Base-by-base conservation (phyloP, 1,140 invertebrate species). In the Achroia grisella region DNA sequence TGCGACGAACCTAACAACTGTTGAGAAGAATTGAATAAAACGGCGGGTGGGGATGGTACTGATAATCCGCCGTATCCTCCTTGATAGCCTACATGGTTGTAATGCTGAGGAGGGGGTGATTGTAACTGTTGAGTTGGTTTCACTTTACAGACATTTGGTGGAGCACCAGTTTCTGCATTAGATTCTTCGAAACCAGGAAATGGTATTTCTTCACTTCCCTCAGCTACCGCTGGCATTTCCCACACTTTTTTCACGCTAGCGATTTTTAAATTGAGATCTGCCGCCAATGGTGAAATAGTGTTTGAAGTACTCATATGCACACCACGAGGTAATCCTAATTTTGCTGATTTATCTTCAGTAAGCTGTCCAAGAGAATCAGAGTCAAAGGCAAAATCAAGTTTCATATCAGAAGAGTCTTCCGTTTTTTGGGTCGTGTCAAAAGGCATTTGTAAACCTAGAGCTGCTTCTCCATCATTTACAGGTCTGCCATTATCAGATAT, bases 231-330 rank as follows among this genome's bases (percentile, higher is more conserved):
- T 31, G 89, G 89, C 71, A 88, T 91, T 61, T 94, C 93, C 93
- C 93, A 95, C 34, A 94, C 94, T 78, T 95, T 97, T 81, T 97
- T 97, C 3, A 97, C 96, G 41, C 95, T 96, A 5, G 94, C 94
- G 59, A 98, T 97, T 86, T 98, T 98, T 76, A 96, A 89, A 86
- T 97, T 96, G 8, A 98, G 89, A 73, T 97, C 96, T 23, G 95
- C 95, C 56, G 87, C 77, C 64, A 86, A 55, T 32, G 86, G 81
- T 8, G 86, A 86, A 49, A 87, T 87, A 12, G 85, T 85, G 47
- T 79, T 87, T 11, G 83, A 75, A 36, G 77, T 75, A 48, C 76
- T 88, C 62, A 88, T 87, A 50, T 91, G 91, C 44, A 91, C 90
- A n/a, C 89, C 89, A 4, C 89, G 85, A 1, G 91, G 81, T 60